phyloP scores from a whole-genome alignment of 2,888 invertebrate genomes.

The Drosophila acutilabella region DNA sequence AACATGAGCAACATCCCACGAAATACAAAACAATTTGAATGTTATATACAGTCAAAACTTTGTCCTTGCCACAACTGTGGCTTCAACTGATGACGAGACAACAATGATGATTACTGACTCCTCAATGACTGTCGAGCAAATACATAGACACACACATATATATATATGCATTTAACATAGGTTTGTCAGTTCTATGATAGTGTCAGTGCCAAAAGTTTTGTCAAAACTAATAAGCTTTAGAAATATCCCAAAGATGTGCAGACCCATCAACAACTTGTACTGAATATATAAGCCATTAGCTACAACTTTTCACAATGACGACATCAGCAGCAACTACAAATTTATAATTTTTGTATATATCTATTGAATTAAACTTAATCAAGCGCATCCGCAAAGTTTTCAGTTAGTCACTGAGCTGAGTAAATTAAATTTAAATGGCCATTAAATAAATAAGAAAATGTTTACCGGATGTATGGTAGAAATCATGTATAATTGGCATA shows the following conservation, averaged over 20 bases:
- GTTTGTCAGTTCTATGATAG: conserved; percentile 25
- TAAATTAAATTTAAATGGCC: neutral
- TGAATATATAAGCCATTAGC: conserved; percentile 47
- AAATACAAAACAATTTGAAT: conserved; percentile 76
- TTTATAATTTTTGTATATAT: conserved; percentile 18
- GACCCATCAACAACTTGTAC: conserved; percentile 40
- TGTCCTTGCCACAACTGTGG: conserved; percentile 53
- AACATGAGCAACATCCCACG: conserved; percentile 35
- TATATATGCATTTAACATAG: neutral
- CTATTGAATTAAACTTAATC: conserved; percentile 33
- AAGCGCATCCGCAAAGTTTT: conserved; percentile 20
- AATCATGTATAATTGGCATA: too few species aligned
- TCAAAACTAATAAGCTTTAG: conserved; percentile 67
- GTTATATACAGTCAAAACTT: conserved; percentile 54
- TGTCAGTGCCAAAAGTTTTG: conserved; percentile 52
- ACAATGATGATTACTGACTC: conserved; percentile 60
- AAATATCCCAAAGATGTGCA: conserved; percentile 56
- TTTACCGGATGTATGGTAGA: neutral
- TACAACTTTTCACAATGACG: conserved; percentile 44
- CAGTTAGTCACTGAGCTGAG: conserved; percentile 3
- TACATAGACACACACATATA: conserved; percentile 7
- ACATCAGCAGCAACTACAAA: conserved; percentile 28
- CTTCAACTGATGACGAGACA: conserved; percentile 49
- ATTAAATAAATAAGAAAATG: neutral
- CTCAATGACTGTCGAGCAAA: conserved; percentile 37